These are phyloP conservation scores for Mus spretus DNA, from an alignment of 2,797 vertebrate genomes.

Conservation along the genomic window DNA sequence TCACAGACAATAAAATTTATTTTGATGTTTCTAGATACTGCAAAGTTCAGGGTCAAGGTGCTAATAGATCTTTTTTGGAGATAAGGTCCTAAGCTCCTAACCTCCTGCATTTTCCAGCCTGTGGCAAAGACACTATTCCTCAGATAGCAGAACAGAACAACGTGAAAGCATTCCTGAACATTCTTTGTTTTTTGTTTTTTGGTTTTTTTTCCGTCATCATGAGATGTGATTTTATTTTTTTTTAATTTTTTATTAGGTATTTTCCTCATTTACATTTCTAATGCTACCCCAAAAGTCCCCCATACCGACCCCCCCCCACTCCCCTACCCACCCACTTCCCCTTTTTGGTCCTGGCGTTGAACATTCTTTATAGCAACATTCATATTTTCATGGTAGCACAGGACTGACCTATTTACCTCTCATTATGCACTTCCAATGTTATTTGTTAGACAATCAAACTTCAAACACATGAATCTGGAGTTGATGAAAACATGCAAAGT, in stretches of 20 bases:
- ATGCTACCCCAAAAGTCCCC: no score
- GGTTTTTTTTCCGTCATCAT: no score
- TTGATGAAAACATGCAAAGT: neutral
- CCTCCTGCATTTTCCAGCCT: neutral
- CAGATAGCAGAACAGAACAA: neutral
- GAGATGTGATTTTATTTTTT: no score
- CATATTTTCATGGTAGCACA: neutral
- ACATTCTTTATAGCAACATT: no score
- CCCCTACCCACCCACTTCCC: no score
- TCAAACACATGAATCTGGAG: neutral
- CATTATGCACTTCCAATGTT: no score
- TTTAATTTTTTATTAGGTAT: no score
- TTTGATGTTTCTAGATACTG: neutral
- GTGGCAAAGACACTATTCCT: neutral
- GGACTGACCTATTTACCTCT: neutral
- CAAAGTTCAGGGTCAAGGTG: neutral
- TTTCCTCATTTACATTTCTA: no score
- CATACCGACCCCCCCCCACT: no score
- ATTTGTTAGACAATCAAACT: no score
- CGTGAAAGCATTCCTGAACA: neutral
- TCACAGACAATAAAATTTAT: neutral
- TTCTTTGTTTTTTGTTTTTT: no score
- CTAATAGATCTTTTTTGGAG: neutral
- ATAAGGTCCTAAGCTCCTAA: neutral
- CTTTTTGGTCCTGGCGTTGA: no score